Conservation (phyloP, 2,113 vertebrate species). For the Gnathonemus longibarbis region DNA sequence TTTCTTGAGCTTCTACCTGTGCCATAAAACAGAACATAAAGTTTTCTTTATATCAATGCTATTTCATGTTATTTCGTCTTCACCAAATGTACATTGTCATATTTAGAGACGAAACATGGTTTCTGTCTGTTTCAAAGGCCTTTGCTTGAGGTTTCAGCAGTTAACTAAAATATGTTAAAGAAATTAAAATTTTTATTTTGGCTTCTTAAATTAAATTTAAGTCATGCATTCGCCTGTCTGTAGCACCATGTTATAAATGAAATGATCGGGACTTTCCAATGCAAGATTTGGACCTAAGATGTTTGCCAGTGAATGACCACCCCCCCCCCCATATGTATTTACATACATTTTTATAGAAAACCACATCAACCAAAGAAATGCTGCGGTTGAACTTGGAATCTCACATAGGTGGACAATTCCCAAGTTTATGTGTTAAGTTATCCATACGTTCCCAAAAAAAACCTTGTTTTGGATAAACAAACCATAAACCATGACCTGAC, state of each 20-base stretch:
- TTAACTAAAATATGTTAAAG: neutral
- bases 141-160: neutral
- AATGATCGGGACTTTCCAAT: slow-evolving; percentile 1
- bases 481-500: neutral
- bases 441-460: neutral
- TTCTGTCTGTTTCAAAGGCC: neutral
- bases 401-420: neutral
- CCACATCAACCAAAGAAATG: neutral
- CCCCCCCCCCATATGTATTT: neutral
- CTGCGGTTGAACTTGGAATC: neutral
- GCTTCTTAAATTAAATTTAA: neutral
- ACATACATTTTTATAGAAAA: neutral
- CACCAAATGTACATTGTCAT: neutral
- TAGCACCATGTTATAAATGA: neutral
- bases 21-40: neutral
- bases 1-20: neutral
- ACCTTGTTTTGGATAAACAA: neutral
- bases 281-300: neutral
- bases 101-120: neutral
- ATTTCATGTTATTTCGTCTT: neutral
- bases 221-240: neutral
- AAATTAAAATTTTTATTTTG: neutral
- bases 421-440: neutral
- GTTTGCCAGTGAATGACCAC: neutral
- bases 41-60: neutral